Percentiles rank a stretch among this genome's conserved stretches.
Conservation (phyloP, 2,797 vertebrate genomes). For the Molossus alvarezi region DNA sequence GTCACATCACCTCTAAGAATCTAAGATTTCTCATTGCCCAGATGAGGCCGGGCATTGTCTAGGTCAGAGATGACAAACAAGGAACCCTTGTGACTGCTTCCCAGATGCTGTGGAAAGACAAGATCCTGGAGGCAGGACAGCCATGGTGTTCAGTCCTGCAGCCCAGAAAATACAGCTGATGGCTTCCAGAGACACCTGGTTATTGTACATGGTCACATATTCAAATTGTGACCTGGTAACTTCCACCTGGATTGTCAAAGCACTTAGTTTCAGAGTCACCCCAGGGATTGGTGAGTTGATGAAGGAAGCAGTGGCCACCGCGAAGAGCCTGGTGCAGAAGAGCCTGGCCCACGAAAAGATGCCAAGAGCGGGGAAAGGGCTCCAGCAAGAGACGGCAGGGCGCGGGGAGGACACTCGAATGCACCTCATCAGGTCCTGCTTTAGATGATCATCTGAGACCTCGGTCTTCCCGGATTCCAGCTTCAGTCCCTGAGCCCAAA, state of each 20-base stretch:
- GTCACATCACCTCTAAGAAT: not conserved
- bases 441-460: not conserved
- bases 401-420: not conserved
- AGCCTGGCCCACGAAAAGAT: not conserved
- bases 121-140: not conserved
- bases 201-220: not conserved
- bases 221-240: not conserved
- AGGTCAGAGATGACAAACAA: not conserved
- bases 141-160: not conserved
- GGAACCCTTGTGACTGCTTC: not conserved
- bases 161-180: not conserved
- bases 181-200: constrained; percentile 10
- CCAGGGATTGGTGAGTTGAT: not conserved
- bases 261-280: not conserved
- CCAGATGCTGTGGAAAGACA: not conserved
- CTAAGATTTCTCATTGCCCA: not conserved
- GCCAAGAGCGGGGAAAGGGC: not conserved
- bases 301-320: not conserved
- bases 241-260: not conserved
- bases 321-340: not conserved
- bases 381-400: not conserved
- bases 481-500: not conserved
- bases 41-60: not conserved
- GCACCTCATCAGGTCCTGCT: too few species aligned
- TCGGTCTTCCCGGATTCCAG: not conserved